Conservation (phyloP, 2,797 vertebrate genomes). For the Merluccius polli region DNA sequence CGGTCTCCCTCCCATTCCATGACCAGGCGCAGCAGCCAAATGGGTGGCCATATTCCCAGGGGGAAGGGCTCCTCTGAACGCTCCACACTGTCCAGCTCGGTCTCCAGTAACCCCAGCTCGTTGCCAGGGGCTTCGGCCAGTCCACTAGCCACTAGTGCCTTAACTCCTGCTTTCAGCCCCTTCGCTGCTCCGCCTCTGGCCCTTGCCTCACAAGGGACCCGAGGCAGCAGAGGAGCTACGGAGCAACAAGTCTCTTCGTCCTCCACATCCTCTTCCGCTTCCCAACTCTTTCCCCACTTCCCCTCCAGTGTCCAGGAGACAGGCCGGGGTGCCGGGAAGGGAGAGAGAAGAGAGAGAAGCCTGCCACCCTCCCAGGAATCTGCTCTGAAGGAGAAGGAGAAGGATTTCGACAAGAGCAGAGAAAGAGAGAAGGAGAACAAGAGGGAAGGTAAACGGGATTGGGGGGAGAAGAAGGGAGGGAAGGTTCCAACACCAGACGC, state of each 20-base stretch:
- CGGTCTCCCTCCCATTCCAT: conserved; percentile 96
- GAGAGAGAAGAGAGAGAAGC: conserved; percentile 75
- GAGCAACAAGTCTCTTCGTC: conserved; percentile 79
- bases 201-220: conserved; percentile 76
- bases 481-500: conserved; percentile 80
- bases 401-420: conserved; percentile 83
- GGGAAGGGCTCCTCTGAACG: conserved; percentile 73
- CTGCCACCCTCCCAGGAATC: conserved; percentile 78
- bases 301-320: conserved; percentile 76
- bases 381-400: conserved; percentile 80
- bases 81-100: conserved; percentile 78
- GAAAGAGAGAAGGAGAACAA: conserved; percentile 97
- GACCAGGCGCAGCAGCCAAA: conserved; percentile 89
- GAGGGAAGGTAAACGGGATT: conserved; percentile 78
- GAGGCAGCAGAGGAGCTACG: conserved; percentile 73
- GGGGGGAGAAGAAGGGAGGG: conserved; percentile 78
- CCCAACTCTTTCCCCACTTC: conserved; percentile 89
- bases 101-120: conserved; percentile 83
- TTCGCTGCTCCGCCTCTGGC: conserved; percentile 83
- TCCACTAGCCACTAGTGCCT: conserved; percentile 91
- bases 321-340: conserved; percentile 67
- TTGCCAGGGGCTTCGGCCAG: conserved; percentile 84
- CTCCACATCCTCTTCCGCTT: conserved; percentile 70
- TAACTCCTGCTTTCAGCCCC: conserved; percentile 84
- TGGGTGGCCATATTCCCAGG: conserved; percentile 51